These are phyloP conservation scores for Hydrocynus forskahlii DNA, from an alignment of 2,797 vertebrate genomes.

Conservation along the genomic window DNA sequence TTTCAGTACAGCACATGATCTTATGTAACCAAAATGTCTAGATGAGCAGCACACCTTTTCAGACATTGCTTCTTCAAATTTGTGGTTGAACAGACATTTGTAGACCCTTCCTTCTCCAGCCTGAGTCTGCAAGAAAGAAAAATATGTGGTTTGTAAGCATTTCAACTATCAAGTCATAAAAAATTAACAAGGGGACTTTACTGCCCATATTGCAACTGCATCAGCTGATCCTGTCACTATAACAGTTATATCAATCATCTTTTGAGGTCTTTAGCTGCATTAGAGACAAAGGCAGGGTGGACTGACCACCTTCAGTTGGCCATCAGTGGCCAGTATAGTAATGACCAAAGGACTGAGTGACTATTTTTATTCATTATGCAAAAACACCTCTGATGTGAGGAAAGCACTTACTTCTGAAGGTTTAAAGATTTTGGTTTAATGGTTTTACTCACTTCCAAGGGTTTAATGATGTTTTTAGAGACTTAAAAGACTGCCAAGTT, in stretches of 20 bases:
- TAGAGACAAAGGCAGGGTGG: too few species aligned
- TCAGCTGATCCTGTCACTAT: constrained; percentile 16
- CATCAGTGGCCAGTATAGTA: too few species aligned
- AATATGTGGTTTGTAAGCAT: background rate
- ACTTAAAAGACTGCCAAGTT: background rate
- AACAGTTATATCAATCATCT: too few species aligned
- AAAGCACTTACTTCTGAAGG: background rate
- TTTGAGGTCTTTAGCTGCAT: too few species aligned
- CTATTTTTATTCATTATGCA: background rate
- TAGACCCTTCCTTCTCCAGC: constrained; percentile 89
- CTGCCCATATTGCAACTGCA: constrained; percentile 3
- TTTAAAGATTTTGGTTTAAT: background rate
- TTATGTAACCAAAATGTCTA: background rate
- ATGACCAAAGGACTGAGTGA: background rate
- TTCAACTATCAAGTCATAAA: background rate
- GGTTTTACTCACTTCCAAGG: too few species aligned
- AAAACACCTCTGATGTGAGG: background rate
- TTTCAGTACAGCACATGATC: background rate
- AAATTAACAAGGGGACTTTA: background rate
- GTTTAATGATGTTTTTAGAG: too few species aligned
- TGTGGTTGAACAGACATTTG: constrained; percentile 92
- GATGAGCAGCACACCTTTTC: constrained; percentile 76
- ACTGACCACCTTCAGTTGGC: too few species aligned
- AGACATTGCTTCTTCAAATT: constrained; percentile 91
- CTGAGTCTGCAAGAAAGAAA: constrained; percentile 77